A percentile compares a stretch with the other conserved stretches of the same genome.
Conservation (phyloP, 2,797 vertebrate species). For the Pangasius macronema region DNA sequence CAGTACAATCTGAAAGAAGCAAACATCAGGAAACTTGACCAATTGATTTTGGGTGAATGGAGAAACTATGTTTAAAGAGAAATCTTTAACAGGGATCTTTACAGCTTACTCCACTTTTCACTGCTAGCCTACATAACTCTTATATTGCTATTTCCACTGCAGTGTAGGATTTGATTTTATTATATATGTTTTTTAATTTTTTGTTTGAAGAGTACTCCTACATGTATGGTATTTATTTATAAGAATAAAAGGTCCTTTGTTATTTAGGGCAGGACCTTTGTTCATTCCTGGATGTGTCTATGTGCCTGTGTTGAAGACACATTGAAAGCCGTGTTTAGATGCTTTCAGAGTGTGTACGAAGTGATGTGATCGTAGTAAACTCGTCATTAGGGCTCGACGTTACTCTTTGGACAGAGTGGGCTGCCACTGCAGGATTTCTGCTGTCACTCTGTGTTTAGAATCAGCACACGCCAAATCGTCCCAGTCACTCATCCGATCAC, state of each 20-base stretch:
- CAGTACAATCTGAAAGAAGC: neutral
- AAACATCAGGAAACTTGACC: neutral
- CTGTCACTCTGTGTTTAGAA: neutral
- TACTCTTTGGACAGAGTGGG: neutral
- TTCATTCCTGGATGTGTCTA: neutral
- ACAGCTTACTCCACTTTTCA: neutral
- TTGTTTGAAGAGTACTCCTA: neutral
- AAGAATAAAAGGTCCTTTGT: neutral
- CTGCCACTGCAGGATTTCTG: neutral
- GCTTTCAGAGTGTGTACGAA: neutral
- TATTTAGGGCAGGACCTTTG: neutral
- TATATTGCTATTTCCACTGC: neutral
- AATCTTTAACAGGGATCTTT: neutral
- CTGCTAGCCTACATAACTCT: neutral
- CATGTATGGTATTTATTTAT: neutral
- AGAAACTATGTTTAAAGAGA: neutral
- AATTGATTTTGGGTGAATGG: neutral
- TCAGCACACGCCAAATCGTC: neutral
- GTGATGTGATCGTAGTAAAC: neutral
- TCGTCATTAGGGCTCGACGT: neutral
- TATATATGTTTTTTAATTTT: neutral
- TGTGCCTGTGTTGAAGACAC: neutral
- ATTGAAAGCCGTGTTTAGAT: neutral
- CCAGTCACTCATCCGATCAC: constrained; percentile 40
- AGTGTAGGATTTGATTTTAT: neutral